Evolutionary conservation across 2,888 invertebrate species (phyloP).

Genomic region (Lampropteryx suffumata): DNA sequence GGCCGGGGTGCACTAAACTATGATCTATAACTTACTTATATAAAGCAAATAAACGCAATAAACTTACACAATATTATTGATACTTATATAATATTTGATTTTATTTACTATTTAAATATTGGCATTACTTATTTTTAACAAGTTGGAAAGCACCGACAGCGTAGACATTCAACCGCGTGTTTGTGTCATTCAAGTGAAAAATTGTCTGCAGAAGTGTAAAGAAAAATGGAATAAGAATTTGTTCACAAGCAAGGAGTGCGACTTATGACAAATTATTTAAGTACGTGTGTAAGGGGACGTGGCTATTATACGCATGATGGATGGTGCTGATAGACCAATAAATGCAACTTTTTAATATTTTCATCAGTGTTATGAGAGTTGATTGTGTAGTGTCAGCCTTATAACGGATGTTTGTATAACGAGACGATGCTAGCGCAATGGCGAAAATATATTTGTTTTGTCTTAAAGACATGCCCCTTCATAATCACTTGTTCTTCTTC

Average conservation of each 20-base stretch:
- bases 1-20: too few species aligned
- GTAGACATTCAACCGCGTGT: slow-evolving; percentile 28
- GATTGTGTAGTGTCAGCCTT: background rate
- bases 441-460: too few species aligned
- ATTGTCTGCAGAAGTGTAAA: slow-evolving; percentile 50
- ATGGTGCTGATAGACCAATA: slow-evolving; percentile 65
- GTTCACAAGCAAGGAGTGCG: slow-evolving; percentile 59
- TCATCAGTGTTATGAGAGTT: slow-evolving; percentile 38
- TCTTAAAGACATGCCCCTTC: too few species aligned
- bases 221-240: slow-evolving; percentile 60
- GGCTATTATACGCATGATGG: slow-evolving; percentile 76
- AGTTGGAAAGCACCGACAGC: background rate
- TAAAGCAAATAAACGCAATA: too few species aligned
- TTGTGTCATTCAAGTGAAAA: slow-evolving; percentile 46
- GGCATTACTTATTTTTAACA: too few species aligned
- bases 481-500: too few species aligned
- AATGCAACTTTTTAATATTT: slow-evolving; percentile 63
- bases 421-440: too few species aligned
- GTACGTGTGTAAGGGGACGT: slow-evolving; percentile 77
- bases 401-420: background rate
- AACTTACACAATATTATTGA: too few species aligned
- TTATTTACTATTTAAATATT: too few species aligned
- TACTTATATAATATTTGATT: too few species aligned
- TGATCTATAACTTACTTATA: too few species aligned
- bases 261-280: slow-evolving; percentile 81